Conservation (phyloP, 2,888 invertebrate genomes). For the Heliconius sara region DNA sequence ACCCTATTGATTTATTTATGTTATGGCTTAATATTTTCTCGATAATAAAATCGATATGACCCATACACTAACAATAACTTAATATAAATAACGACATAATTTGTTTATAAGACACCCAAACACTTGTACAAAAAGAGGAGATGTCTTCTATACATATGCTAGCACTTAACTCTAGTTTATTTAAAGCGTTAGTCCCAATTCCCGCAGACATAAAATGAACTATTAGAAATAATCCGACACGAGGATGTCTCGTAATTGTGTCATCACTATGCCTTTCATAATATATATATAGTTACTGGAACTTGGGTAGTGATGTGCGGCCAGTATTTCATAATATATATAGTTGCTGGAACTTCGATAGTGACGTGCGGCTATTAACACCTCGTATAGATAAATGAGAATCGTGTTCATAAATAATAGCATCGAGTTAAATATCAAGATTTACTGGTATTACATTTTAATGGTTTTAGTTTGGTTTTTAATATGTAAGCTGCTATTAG, state of each 20-base stretch:
- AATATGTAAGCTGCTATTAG: background rate
- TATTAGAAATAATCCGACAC: slow-evolving; percentile 66
- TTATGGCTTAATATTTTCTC: no score
- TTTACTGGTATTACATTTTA: slow-evolving; percentile 41
- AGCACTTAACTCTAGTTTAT: slow-evolving; percentile 31
- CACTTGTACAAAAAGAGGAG: slow-evolving; percentile 19
- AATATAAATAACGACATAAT: background rate
- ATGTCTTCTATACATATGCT: background rate
- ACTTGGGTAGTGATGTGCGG: slow-evolving; percentile 17
- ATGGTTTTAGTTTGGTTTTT: slow-evolving; percentile 33
- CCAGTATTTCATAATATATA: slow-evolving; percentile 51
- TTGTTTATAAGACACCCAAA: slow-evolving; percentile 8
- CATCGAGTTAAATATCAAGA: slow-evolving; percentile 37
- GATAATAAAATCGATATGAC: background rate
- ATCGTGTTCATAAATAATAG: slow-evolving; percentile 45
- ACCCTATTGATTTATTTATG: no score
- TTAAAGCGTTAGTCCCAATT: slow-evolving; percentile 50
- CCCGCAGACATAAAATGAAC: slow-evolving; percentile 64
- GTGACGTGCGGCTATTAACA: slow-evolving; percentile 39
- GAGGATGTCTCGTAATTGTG: slow-evolving; percentile 62
- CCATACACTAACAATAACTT: background rate
- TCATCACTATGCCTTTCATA: slow-evolving; percentile 64
- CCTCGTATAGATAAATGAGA: slow-evolving; percentile 41
- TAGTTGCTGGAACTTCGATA: slow-evolving; percentile 34
- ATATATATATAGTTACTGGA: slow-evolving; percentile 50